A percentile compares a stretch with the other conserved stretches of the same genome.
Evolutionary conservation across 2,888 invertebrate genomes (phyloP).

Genomic region (Perithous albicinctus): DNA sequence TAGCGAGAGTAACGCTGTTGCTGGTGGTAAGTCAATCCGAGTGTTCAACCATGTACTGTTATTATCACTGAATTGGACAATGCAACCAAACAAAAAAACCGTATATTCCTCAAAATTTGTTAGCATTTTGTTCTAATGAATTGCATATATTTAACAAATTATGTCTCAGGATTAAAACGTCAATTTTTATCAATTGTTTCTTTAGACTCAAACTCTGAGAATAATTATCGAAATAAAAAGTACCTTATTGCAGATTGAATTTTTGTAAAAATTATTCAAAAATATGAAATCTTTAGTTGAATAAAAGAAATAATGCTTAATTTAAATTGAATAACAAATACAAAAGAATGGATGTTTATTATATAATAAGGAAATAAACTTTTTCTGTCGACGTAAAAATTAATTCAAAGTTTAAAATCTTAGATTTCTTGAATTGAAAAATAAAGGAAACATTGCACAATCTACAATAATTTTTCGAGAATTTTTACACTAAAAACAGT

Average conservation of each 20-base stretch:
- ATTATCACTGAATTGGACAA: constrained; percentile 18
- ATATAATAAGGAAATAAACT: no score
- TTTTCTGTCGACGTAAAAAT: not conserved
- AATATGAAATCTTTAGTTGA: no score
- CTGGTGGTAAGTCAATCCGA: constrained; percentile 78
- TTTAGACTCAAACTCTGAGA: no score
- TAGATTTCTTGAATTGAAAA: not conserved
- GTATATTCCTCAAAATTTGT: not conserved
- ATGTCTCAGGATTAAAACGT: not conserved
- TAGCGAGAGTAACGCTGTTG: constrained; percentile 60
- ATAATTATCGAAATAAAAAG: no score
- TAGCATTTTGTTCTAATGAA: not conserved
- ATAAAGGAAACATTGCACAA: no score
- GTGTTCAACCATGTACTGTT: not conserved
- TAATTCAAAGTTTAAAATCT: not conserved
- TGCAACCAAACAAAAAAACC: constrained; percentile 1
- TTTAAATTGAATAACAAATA: no score
- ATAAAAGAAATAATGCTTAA: no score
- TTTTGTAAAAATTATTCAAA: no score
- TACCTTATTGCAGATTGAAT: not conserved
- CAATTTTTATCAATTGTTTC: no score
- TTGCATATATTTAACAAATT: not conserved
- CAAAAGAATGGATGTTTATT: no score
- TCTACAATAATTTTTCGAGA: not conserved
- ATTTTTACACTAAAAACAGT: no score